These are phyloP conservation scores for Caenorhabditis latens DNA, from an alignment of 1,140 invertebrate species.

Conservation along the genomic window DNA sequence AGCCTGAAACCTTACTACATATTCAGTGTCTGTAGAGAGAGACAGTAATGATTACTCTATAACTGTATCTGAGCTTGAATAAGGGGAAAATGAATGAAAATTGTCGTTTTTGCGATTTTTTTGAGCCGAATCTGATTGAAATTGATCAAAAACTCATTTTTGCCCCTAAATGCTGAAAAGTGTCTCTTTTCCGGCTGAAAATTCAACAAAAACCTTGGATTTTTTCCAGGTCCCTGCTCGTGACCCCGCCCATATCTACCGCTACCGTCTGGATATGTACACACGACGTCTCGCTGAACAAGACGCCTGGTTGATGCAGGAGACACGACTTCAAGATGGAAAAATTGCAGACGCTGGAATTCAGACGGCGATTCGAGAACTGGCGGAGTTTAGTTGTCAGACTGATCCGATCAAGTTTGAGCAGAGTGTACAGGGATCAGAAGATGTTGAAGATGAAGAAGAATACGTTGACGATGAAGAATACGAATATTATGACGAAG, in stretches of 20 bases:
- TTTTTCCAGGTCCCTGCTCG: slow-evolving; percentile 30
- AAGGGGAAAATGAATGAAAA: not conserved
- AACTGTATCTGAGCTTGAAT: slow-evolving; percentile 40
- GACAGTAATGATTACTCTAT: slow-evolving; percentile 6
- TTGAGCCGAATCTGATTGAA: no score
- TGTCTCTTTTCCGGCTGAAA: not conserved
- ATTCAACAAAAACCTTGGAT: not conserved
- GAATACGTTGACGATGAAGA: slow-evolving; percentile 40
- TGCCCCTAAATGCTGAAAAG: no score
- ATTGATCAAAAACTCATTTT: no score
- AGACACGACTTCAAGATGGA: not conserved
- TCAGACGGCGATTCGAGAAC: not conserved
- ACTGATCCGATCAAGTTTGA: no score
- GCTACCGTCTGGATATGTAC: slow-evolving; percentile 33
- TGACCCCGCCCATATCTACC: not conserved
- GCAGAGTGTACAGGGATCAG: no score
- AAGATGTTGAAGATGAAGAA: not conserved
- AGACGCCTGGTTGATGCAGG: not conserved
- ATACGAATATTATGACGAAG: slow-evolving; percentile 33
- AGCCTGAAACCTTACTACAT: not conserved
- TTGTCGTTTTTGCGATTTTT: not conserved
- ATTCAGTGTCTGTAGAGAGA: not conserved
- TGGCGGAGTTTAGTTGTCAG: not conserved
- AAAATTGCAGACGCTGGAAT: not conserved
- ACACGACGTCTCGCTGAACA: slow-evolving; percentile 7